Evolutionary conservation across 2,888 invertebrate species (phyloP), one percentile per base, ranked within the genome.

Genomic region (Acrocyrtus sp.): DNA sequence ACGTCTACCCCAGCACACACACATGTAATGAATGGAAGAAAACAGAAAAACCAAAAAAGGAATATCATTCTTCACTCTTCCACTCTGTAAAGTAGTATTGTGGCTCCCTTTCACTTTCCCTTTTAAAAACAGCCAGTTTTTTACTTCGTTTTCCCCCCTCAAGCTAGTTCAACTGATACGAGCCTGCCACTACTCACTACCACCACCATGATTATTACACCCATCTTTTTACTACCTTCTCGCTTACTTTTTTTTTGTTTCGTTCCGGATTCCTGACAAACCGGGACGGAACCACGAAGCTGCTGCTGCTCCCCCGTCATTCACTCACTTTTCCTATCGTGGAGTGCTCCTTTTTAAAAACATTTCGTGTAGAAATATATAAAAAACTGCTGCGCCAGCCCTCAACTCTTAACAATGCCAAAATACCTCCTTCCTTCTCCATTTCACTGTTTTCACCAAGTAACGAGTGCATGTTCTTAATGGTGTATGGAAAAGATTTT

Each of bases 181-280:
- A n/a, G n/a, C n/a, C n/a, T n/a, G n/a, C n/a, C n/a, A n/a, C n/a
- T n/a, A n/a, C n/a, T n/a, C n/a, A n/a, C n/a, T n/a, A n/a, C n/a
- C n/a, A n/a, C n/a, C 34, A 50, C 48, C 27, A 67, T 50, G 67
- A 53, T 68, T 60, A 58, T 68, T 60, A 68, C 29, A 45, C 60
- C 53, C 68, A 68, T 53, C 58, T 60, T 12, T 5, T 60, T 67
- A 67, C 58, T 67, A 27, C n/a, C n/a, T n/a, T n/a, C n/a, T n/a
- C n/a, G n/a, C n/a, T n/a, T n/a, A n/a, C n/a, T n/a, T n/a, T 43
- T 57, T 57, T 47, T 67, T 22, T 39, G 24, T 21, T 68, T 68
- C 60, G 68, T 68, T 68, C 68, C 68, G 68, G 68, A 58, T 68
- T 60, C 60, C 68, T 68, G 68, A 68, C 60, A 60, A 60, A 68